A percentile compares a stretch with the other conserved stretches of the same genome.
These are phyloP conservation scores for Chrosomus eos DNA, from an alignment of 2,797 vertebrate species.

Conservation along the genomic window DNA sequence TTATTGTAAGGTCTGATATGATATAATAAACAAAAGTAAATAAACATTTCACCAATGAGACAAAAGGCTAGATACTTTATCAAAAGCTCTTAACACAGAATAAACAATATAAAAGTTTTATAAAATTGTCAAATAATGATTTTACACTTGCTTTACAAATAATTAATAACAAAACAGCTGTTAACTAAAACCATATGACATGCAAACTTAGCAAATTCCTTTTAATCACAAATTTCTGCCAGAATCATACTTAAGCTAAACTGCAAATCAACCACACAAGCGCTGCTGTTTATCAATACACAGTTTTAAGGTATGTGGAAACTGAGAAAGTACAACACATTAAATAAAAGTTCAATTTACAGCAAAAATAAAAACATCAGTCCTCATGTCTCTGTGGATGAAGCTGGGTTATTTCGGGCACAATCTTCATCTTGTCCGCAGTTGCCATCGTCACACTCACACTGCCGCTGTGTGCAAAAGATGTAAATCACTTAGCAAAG, in stretches of 20 bases:
- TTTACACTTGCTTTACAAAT: background rate
- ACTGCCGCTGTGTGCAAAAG: conserved; percentile 20
- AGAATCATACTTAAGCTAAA: background rate
- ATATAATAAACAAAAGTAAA: background rate
- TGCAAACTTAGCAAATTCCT: background rate
- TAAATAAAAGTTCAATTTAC: conserved; percentile 23
- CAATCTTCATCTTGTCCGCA: conserved; percentile 49
- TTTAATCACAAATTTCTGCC: background rate
- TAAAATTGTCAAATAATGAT: background rate
- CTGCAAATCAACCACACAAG: background rate
- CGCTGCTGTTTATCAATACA: background rate
- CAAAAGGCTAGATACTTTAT: background rate
- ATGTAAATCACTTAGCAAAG: background rate
- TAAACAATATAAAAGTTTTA: conserved; percentile 5
- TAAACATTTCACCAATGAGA: background rate
- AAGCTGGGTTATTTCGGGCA: conserved; percentile 26
- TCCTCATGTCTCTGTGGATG: conserved; percentile 3
- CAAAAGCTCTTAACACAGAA: background rate
- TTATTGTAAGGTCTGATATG: background rate
- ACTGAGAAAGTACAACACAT: conserved; percentile 5
- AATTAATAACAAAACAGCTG: background rate
- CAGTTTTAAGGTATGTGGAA: background rate
- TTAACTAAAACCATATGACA: background rate
- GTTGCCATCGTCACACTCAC: conserved; percentile 42
- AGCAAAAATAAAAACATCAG: background rate